These are phyloP conservation scores for Sisyra nigra DNA, from an alignment of 2,888 invertebrate species.

Conservation along the genomic window DNA sequence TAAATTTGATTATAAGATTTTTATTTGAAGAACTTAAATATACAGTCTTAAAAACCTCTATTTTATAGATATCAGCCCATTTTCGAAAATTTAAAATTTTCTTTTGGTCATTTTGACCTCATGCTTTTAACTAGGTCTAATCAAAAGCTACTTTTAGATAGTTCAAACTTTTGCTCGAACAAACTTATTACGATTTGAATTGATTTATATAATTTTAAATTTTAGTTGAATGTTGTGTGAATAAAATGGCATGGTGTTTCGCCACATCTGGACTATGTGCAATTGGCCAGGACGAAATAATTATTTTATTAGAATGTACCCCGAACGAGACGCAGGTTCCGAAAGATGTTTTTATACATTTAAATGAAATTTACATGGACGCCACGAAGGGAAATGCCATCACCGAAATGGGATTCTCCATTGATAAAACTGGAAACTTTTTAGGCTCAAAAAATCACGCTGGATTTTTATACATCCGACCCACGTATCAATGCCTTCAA, in stretches of 20 bases:
- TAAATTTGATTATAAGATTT: too few species aligned
- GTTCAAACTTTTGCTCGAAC: too few species aligned
- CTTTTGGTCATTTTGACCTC: too few species aligned
- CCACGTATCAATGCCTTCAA: constrained; percentile 67
- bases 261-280: constrained; percentile 59
- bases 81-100: too few species aligned
- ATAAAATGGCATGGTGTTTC: constrained; percentile 58
- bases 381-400: constrained; percentile 50
- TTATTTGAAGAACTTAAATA: too few species aligned
- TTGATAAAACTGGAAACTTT: constrained; percentile 41
- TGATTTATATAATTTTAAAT: too few species aligned
- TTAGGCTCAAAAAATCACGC: constrained; percentile 57
- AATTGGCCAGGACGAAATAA: constrained; percentile 71
- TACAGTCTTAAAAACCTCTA: too few species aligned
- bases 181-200: too few species aligned
- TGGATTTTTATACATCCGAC: constrained; percentile 67
- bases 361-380: constrained; percentile 54
- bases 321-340: constrained; percentile 45
- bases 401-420: constrained; percentile 50
- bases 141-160: too few species aligned
- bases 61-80: too few species aligned
- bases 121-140: too few species aligned
- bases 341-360: constrained; percentile 57
- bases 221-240: constrained; percentile 61
- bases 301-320: constrained; percentile 52